Evolutionary conservation across 2,113 vertebrate species (phyloP), one percentile per base, ranked within the genome.

Genomic region (Phaethornis superciliosus): DNA sequence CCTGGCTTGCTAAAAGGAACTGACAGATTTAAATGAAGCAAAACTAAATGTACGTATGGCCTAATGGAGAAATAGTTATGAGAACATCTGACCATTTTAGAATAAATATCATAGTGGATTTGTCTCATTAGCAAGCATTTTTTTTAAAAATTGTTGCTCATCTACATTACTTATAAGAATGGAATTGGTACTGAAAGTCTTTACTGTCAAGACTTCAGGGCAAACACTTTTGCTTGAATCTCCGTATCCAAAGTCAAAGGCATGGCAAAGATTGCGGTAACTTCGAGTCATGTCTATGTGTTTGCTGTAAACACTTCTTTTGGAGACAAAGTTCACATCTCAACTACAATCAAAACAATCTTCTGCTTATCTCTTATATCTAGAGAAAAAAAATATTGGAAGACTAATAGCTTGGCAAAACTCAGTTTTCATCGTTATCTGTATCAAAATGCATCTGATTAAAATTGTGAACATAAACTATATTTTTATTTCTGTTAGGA

Each of bases 311-410:
- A 49, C 69, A 93, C 78, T 51, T 86, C 85, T 90, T 67, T 56
- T 69, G 71, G 85, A 95, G 51, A 81, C 75, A 84, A 44, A 51
- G 52, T 87, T 95, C 42, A 87, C 27, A 47, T 72, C 69, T 86
- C 62, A 64, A 60, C 44, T 63, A 69, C 49, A 92, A 86, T 75
- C 63, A 93, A 87, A 96, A 77, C 74, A 40, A 75, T 81, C 47
- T 76, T 60, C 37, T 85, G 26, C 12, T 69, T 15, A 60, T 37
- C 40, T 70, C 8, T 80, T n/a, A 21, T 8, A 70, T 47, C n/a
- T 23, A 30, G 37, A 52, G 37, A 60, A 52, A 44, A 68, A 75
- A 69, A 85, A 27, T 15, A 22, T 8, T 23, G 28, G 44, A 80
- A 42, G 64, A 28, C 44, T 28, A 26, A 63, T 20, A 51, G 35